phyloP scores from a whole-genome alignment of 2,113 vertebrate species.

The Picathartes gymnocephalus region DNA sequence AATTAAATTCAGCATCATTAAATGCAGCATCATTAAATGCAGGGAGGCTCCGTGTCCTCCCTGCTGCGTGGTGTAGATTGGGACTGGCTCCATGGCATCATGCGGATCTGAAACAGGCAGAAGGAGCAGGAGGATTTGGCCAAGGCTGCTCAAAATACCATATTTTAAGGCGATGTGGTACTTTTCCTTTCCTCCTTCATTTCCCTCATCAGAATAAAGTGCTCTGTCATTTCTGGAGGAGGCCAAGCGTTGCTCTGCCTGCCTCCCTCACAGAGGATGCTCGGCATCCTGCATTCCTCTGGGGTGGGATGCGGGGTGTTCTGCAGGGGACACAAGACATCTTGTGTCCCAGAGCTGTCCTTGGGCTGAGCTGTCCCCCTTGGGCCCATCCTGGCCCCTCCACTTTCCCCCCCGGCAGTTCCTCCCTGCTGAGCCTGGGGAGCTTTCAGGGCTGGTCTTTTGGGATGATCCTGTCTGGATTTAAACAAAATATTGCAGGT shows the following conservation, averaged over 20 bases:
- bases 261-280: not conserved
- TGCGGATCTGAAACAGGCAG: not conserved
- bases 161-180: not conserved
- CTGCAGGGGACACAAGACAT: not conserved
- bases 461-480: not conserved
- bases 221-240: not conserved
- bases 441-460: not conserved
- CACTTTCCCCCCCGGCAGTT: not conserved
- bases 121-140: not conserved
- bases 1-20: conserved; percentile 11
- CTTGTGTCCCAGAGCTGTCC: not conserved
- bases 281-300: rapidly evolving
- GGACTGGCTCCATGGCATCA: not conserved
- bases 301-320: rapidly evolving
- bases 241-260: not conserved
- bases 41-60: conserved; percentile 7
- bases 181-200: not conserved
- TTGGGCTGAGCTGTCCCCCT: not conserved
- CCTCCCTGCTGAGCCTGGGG: not conserved
- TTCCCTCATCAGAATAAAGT: not conserved
- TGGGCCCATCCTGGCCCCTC: not conserved
- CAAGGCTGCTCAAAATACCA: not conserved
- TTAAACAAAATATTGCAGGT: rapidly evolving
- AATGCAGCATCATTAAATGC: not conserved
- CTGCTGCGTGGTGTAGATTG: not conserved